Conservation (phyloP, 2,797 vertebrate species). For the Tokudaia tokunoshimensis region DNA sequence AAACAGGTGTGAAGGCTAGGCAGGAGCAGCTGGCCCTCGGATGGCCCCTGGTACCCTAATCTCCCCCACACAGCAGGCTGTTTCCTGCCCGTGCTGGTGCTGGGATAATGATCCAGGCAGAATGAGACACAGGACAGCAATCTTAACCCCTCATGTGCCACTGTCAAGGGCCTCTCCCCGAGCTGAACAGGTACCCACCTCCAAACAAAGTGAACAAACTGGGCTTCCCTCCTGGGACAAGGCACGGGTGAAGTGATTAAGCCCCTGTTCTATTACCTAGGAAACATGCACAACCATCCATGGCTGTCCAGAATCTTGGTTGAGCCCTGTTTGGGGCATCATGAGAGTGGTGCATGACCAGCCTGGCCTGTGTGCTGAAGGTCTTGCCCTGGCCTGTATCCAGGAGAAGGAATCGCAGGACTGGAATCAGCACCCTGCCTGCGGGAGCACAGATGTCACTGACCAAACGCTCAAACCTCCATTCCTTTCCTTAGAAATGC, state of each 20-base stretch:
- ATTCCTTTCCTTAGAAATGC: not conserved
- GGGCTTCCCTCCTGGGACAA: not conserved
- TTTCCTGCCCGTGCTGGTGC: slow-evolving; percentile 87
- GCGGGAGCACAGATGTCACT: not conserved
- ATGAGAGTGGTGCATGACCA: too few species aligned
- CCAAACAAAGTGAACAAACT: not conserved
- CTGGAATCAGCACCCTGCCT: not conserved
- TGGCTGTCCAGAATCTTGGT: not conserved
- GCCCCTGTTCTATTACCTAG: not conserved
- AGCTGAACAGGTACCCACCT: not conserved
- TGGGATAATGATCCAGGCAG: slow-evolving; percentile 87
- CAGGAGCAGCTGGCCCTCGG: slow-evolving; percentile 88
- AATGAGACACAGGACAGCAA: slow-evolving; percentile 80
- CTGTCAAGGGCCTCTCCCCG: accelerated
- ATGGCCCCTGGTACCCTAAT: slow-evolving; percentile 87
- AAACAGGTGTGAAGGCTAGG: slow-evolving; percentile 91
- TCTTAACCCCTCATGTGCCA: slow-evolving; percentile 69
- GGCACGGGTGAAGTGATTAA: accelerated
- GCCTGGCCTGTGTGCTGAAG: not conserved
- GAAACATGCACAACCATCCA: not conserved
- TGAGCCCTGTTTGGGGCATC: not conserved
- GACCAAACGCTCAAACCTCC: too few species aligned
- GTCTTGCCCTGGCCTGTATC: not conserved
- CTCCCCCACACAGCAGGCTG: slow-evolving; percentile 89
- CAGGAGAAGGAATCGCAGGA: not conserved